Base-by-base conservation (phyloP, 2,888 invertebrate genomes). In the Plagiodera versicolora region DNA sequence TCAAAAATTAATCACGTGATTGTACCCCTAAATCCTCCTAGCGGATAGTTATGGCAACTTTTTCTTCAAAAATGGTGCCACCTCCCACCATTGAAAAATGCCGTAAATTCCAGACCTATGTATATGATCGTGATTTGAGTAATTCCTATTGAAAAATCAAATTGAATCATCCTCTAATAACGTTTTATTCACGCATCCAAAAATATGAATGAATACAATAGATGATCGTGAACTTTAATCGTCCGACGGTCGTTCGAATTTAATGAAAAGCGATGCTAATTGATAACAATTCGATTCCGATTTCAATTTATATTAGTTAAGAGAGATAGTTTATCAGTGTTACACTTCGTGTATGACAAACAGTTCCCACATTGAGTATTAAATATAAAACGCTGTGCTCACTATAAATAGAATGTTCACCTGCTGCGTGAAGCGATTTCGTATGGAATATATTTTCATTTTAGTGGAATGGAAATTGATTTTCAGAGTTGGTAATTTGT, bases 331-430 rank as follows among this genome's bases (percentile, higher is more conserved):
- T 39, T 39, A 39, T 39, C 39, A 39, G 39, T 39, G 39, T 39
- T 39, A 39, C 39, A 39, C 53, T 44, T 10, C 14, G 19, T 20
- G 39, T 53, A 44, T 19, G 19, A 18, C 52, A 20, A 52, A 52
- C 52, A 14, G 35, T 19, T 52, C 53, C 16, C 53, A 53, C 28
- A 44, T 44, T 53, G 53, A 53, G 44, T 35, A 24, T 58, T 60
- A 63, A 63, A 66, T 63, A 61, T 63, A 61, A 61, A 51, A 52
- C 58, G 45, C 53, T 49, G 45, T 59, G 60, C 50, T 47, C 18
- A 66, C 66, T 68, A 61, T 63, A 67, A 66, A 66, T 66, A 66
- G 66, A 58, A 51, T 49, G 66, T 68, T 71, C 71, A 71, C 70
- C 71, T 71, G 71, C 71, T 39, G 39, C 39, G 39, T 39, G 39